A percentile compares a stretch with the other conserved stretches of the same genome.
Evolutionary conservation across 2,888 invertebrate genomes (phyloP).

Genomic region (Uropetala carovei): DNA sequence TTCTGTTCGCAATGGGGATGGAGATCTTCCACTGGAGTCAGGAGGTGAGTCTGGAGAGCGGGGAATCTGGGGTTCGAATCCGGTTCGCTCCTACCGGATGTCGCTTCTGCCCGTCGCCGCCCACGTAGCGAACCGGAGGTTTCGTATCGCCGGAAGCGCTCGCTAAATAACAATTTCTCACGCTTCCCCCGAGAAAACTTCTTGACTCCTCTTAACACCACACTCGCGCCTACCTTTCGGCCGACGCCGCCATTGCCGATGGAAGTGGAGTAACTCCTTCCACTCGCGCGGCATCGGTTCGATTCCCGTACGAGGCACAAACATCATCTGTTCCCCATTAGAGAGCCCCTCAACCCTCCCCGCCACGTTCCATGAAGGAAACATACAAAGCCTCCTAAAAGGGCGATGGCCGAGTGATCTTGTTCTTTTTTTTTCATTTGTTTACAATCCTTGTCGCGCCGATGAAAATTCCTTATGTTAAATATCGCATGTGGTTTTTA

Average conservation of each 20-base stretch:
- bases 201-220: neutral
- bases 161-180: conserved; percentile 23
- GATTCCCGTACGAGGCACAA: neutral
- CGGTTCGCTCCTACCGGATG: neutral
- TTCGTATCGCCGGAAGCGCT: neutral
- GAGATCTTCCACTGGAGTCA: conserved; percentile 57
- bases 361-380: neutral
- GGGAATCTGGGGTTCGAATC: neutral
- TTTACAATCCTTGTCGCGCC: too few relatives aligned
- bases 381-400: neutral
- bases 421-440: too few relatives aligned
- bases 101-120: neutral
- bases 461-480: too few relatives aligned
- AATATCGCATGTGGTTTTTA: too few relatives aligned
- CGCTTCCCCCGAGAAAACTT: neutral
- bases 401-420: neutral
- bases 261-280: neutral
- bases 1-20: conserved; percentile 62
- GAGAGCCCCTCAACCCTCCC: neutral
- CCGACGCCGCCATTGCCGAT: neutral
- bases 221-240: neutral
- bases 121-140: neutral
- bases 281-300: neutral
- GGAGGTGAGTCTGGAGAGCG: conserved; percentile 39
- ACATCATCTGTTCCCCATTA: neutral